Evolutionary conservation across 2,113 vertebrate species (phyloP).

Genomic region (Saccopteryx leptura): DNA sequence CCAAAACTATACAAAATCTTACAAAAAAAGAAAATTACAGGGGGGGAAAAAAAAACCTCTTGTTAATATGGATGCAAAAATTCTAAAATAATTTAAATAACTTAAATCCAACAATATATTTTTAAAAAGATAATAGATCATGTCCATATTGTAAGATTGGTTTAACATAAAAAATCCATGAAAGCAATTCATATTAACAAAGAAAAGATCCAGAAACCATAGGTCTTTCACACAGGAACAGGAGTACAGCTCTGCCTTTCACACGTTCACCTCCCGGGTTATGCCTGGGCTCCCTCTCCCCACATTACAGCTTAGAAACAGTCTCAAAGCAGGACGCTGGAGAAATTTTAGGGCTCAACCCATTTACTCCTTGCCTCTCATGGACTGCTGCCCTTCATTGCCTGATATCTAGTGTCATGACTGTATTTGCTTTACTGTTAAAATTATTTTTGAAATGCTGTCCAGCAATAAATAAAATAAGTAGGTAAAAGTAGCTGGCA

Average conservation of each 20-base stretch:
- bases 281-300: not conserved
- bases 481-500: not conserved
- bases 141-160: no score
- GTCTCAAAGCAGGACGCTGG: not conserved
- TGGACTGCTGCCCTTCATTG: not conserved
- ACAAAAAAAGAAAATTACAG: not conserved
- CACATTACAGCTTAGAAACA: not conserved
- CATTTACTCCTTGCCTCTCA: no score
- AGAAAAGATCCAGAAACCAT: not conserved
- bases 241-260: not conserved
- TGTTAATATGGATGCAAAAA: not conserved
- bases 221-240: no score
- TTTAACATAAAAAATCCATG: not conserved
- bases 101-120: not conserved
- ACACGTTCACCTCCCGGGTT: rapidly evolving
- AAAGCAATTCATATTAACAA: not conserved
- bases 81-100: not conserved
- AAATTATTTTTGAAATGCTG: not conserved
- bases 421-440: not conserved
- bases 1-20: not conserved
- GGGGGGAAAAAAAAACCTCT: not conserved
- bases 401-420: no score
- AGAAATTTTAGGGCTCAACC: not conserved
- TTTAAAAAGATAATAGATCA: not conserved
- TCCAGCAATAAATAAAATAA: no score